These are phyloP conservation scores for Drosophila suboccidentalis DNA, from an alignment of 2,888 invertebrate genomes.

Conservation along the genomic window DNA sequence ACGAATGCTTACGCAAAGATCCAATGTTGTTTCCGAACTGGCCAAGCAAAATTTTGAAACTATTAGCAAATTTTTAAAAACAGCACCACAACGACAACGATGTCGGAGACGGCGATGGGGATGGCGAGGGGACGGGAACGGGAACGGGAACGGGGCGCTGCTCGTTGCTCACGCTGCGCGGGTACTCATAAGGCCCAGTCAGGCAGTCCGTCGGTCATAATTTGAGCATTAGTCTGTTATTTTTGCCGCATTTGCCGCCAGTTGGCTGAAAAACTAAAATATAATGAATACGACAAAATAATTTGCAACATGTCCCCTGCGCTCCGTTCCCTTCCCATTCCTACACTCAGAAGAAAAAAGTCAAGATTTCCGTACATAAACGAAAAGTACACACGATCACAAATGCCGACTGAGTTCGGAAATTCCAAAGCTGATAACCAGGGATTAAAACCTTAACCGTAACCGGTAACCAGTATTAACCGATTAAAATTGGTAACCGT, in stretches of 20 bases:
- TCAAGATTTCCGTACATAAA: too few species aligned
- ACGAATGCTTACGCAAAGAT: slow-evolving; percentile 81
- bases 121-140: neutral
- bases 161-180: slow-evolving; percentile 29
- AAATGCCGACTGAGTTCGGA: too few species aligned
- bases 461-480: too few species aligned
- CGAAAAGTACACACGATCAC: too few species aligned
- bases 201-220: slow-evolving; percentile 50
- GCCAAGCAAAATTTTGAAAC: slow-evolving; percentile 83
- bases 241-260: slow-evolving; percentile 60
- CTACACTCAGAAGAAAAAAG: too few species aligned
- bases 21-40: slow-evolving; percentile 84
- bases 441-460: too few species aligned
- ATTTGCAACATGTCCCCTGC: slow-evolving; percentile 62
- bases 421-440: too few species aligned
- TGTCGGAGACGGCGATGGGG: neutral
- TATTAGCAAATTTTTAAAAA: slow-evolving; percentile 80
- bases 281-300: slow-evolving; percentile 62
- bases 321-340: neutral
- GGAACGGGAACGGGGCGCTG: slow-evolving; percentile 14
- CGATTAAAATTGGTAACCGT: too few species aligned
- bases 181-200: slow-evolving; percentile 35
- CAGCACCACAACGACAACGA: slow-evolving; percentile 40
- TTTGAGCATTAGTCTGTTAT: slow-evolving; percentile 68
- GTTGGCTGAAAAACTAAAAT: slow-evolving; percentile 51